Evolutionary conservation across 2,113 vertebrate species (phyloP).

Genomic region (Poeciliopsis prolifica): DNA sequence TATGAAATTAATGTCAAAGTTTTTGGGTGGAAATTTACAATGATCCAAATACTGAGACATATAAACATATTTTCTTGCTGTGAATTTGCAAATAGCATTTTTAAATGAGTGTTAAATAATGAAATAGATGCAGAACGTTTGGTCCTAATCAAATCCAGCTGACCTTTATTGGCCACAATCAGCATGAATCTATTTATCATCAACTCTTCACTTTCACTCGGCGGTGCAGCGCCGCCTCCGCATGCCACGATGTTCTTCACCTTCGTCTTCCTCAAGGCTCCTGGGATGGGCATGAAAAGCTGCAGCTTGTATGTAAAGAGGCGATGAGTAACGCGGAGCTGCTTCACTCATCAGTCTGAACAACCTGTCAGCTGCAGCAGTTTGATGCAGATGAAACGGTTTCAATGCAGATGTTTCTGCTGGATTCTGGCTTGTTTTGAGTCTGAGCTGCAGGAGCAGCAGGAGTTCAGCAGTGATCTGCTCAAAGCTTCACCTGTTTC

Average conservation of each 20-base stretch:
- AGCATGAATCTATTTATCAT: neutral
- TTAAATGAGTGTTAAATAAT: neutral
- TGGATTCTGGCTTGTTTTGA: neutral
- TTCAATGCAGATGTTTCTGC: slow-evolving; percentile 1
- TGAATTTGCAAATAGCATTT: neutral
- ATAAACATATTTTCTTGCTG: too few relatives aligned
- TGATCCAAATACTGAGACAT: too few relatives aligned
- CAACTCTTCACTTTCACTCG: neutral
- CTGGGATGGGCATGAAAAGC: neutral
- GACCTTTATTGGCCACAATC: neutral
- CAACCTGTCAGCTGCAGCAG: slow-evolving; percentile 24
- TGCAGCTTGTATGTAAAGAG: neutral
- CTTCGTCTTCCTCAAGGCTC: slow-evolving; percentile 2
- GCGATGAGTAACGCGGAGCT: neutral
- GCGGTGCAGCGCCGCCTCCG: slow-evolving; percentile 2
- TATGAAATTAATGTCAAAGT: too few relatives aligned
- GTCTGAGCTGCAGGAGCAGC: neutral
- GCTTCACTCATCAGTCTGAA: slow-evolving; percentile 20
- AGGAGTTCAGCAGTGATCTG: neutral
- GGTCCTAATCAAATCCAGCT: too few relatives aligned
- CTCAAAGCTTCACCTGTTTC: neutral
- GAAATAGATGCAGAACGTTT: neutral
- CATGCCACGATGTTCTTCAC: slow-evolving; percentile 6
- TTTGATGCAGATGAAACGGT: neutral
- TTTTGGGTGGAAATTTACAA: too few relatives aligned